Base-by-base conservation (phyloP, 1,140 invertebrate species). In the Nasonia longicornis region DNA sequence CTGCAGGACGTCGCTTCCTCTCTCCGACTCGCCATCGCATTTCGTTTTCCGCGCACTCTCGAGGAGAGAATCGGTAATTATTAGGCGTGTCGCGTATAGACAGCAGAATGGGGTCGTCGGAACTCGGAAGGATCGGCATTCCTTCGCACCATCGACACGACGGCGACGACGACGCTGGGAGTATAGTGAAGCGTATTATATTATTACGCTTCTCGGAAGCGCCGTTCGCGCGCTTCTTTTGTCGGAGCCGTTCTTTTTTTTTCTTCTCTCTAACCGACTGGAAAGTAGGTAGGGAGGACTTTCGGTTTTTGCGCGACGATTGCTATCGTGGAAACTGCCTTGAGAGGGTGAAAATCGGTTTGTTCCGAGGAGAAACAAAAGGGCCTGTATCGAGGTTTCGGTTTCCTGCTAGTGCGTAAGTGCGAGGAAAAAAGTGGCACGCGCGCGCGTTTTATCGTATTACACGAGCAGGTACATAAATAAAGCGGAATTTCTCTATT, bases 121-220 rank as follows among this genome's bases (percentile, higher is more conserved):
- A 71, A 71, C 69, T 71, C 69, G 69, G 69, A 71, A 71, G 64
- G 64, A 31, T 67, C 14, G 52, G 52, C 16, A 58, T 58, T 58
- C 52, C 52, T 58, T 58, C 52, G 64, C 64, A 31, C 22, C 64
- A 67, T 29, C 64, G 22, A 67, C 22, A 11, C 63, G 22, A 63
- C 20, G 63, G 1, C 64, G 63, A 8, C 64, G 26, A 7, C 64
- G 64, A 20, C 64, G 22, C 8, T 67, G 10, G 29, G 52, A 26
- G 26, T 29, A 35, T 35, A 67, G 64, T 26, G n/a, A 4, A 29
- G 16, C 2, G 64, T 12, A 67, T 67, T 67, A 67, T 31, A 11
- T 31, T 63, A 16, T 16, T 35, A 35, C 31, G 64, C 0, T 67
- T 31, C 64, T 67, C 10, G 26, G 64, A 67, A 67, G 22, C 64